Evolutionary conservation across 2,888 invertebrate species (phyloP).

Genomic region (Drosophila multiciliata): DNA sequence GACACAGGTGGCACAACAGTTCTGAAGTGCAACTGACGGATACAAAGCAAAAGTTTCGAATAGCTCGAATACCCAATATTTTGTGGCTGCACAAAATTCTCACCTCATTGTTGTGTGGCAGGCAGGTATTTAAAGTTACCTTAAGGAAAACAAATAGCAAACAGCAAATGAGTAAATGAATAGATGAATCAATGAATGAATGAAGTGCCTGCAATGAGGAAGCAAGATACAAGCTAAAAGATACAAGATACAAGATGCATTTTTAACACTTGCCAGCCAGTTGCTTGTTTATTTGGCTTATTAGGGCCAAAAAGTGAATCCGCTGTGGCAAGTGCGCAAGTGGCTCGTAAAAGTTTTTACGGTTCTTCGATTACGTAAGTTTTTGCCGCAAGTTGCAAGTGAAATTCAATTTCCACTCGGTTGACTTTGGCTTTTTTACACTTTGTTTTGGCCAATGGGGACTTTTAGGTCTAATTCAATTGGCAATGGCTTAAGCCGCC

Average conservation of each 20-base stretch:
- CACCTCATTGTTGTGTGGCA: conserved; percentile 70
- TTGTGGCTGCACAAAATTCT: conserved; percentile 57
- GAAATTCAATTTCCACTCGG: conserved; percentile 53
- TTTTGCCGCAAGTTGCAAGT: conserved; percentile 14
- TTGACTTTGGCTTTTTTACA: conserved; percentile 34
- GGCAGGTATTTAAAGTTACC: conserved; percentile 63
- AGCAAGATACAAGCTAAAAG: conserved; percentile 59
- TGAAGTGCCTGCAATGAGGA: conserved; percentile 70
- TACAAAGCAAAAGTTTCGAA: conserved; percentile 57
- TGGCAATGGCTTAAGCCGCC: conserved; percentile 50
- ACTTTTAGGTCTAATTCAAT: conserved; percentile 58
- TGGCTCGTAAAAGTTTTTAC: conserved; percentile 67
- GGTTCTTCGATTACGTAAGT: conserved; percentile 56
- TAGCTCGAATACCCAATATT: conserved; percentile 8
- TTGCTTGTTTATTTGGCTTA: conserved; percentile 61
- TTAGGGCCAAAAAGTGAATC: conserved; percentile 29
- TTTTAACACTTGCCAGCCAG: conserved; percentile 48
- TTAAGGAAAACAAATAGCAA: conserved; percentile 7
- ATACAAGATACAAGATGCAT: conserved; percentile 49
- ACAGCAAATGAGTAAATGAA: conserved; percentile 2
- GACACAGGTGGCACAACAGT: conserved; percentile 72
- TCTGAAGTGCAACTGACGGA: conserved; percentile 61
- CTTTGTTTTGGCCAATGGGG: conserved; percentile 40
- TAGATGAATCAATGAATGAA: conserved; percentile 23
- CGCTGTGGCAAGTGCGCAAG: conserved; percentile 43